phyloP scores from a whole-genome alignment of 2,797 vertebrate species.

The Selene dorsalis region DNA sequence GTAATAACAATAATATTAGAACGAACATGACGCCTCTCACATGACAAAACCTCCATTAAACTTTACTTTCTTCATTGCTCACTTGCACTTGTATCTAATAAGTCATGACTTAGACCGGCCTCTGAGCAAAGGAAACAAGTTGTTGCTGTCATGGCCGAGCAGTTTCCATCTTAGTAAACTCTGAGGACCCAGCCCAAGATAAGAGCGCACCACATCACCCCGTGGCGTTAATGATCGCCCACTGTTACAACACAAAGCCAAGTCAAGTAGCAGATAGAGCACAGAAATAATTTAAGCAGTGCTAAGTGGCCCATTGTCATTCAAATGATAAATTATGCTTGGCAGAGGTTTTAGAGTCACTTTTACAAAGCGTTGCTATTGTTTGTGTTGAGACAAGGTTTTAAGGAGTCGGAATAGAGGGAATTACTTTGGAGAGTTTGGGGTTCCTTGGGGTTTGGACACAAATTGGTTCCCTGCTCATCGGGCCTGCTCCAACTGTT shows the following conservation, averaged over 20 bases:
- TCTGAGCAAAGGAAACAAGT: slow-evolving; percentile 49
- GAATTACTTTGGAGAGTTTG: slow-evolving; percentile 85
- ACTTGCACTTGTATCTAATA: slow-evolving; percentile 46
- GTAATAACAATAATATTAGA: background rate
- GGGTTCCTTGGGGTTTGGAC: slow-evolving; percentile 84
- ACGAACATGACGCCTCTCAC: slow-evolving; percentile 19
- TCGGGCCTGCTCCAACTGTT: slow-evolving; percentile 65
- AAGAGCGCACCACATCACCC: slow-evolving; percentile 78
- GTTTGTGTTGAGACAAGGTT: slow-evolving; percentile 85
- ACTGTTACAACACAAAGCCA: slow-evolving; percentile 82
- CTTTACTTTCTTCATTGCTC: slow-evolving; percentile 47
- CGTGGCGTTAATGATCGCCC: slow-evolving; percentile 81
- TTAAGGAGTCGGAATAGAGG: slow-evolving; percentile 81
- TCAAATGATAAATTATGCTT: slow-evolving; percentile 88
- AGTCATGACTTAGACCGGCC: slow-evolving; percentile 47
- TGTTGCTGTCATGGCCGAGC: slow-evolving; percentile 71
- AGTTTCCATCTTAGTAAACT: slow-evolving; percentile 80
- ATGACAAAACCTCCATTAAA: slow-evolving; percentile 37
- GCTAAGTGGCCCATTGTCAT: slow-evolving; percentile 88
- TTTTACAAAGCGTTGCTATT: slow-evolving; percentile 86
- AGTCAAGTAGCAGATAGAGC: slow-evolving; percentile 82
- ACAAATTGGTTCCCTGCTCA: slow-evolving; percentile 85
- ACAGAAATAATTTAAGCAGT: slow-evolving; percentile 84
- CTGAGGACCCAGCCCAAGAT: slow-evolving; percentile 76
- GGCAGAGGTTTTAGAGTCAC: slow-evolving; percentile 86